Evolutionary conservation across 2,888 invertebrate genomes (phyloP).

Genomic region (Dryococelus australis): DNA sequence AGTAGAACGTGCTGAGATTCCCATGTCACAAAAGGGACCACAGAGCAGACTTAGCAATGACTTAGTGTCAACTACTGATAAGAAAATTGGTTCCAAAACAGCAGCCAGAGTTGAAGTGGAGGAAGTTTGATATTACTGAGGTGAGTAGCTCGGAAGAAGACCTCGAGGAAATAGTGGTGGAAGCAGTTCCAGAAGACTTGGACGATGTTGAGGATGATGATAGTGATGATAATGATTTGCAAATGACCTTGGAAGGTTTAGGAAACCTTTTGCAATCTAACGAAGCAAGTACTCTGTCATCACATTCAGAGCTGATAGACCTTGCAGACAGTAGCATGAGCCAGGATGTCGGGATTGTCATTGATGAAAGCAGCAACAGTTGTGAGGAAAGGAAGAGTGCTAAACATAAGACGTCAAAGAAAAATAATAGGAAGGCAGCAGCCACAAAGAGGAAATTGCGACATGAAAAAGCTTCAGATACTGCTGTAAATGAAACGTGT

Average conservation of each 20-base stretch:
- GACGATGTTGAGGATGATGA: conserved; percentile 1
- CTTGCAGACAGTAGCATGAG: background rate
- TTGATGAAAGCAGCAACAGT: background rate
- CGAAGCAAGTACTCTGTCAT: background rate
- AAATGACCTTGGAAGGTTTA: background rate
- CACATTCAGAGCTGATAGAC: background rate
- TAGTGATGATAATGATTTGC: background rate
- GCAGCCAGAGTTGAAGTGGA: background rate
- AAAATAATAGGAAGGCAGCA: background rate
- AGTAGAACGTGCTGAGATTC: background rate
- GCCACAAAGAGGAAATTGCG: background rate
- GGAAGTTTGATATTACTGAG: background rate
- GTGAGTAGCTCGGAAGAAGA: background rate
- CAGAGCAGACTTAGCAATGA: background rate
- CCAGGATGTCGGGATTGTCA: background rate
- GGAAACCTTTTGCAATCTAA: background rate
- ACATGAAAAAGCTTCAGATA: background rate
- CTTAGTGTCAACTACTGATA: background rate
- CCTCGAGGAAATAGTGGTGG: background rate
- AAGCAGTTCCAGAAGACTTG: conserved; percentile 13
- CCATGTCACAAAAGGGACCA: background rate
- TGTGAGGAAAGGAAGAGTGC: background rate
- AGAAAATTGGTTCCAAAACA: background rate
- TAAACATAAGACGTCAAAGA: background rate
- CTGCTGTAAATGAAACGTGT: background rate